These are phyloP conservation scores for Drosophila baimaii DNA, from an alignment of 1,140 invertebrate genomes.

Conservation along the genomic window DNA sequence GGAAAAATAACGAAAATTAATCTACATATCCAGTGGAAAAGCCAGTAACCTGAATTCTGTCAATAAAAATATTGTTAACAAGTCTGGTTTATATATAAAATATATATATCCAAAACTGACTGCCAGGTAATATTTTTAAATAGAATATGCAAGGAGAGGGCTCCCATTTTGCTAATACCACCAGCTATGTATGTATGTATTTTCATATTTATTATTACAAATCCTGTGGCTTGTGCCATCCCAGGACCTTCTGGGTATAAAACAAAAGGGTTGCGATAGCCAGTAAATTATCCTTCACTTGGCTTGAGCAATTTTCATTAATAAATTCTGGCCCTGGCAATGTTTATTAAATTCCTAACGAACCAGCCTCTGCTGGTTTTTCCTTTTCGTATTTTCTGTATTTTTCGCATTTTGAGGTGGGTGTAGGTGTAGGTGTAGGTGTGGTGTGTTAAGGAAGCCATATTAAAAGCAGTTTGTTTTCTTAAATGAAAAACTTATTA, in stretches of 20 bases:
- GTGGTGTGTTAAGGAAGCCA: too few species aligned
- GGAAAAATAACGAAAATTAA: neutral
- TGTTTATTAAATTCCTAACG: conserved; percentile 14
- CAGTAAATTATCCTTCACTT: neutral
- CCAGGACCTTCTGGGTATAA: accelerated
- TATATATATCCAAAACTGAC: conserved; percentile 7
- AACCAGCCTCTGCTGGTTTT: neutral
- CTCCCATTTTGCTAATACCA: too few species aligned
- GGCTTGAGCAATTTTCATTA: conserved; percentile 6
- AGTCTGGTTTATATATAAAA: conserved; percentile 12
- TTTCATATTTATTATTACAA: neutral
- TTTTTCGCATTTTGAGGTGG: neutral
- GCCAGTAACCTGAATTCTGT: conserved; percentile 14
- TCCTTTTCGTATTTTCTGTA: neutral
- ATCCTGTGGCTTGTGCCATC: neutral
- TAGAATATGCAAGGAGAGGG: too few species aligned
- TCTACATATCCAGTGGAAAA: neutral
- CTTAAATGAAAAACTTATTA: too few species aligned
- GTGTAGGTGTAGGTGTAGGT: neutral
- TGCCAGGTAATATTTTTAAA: neutral
- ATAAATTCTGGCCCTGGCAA: neutral
- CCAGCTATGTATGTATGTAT: too few species aligned
- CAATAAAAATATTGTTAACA: conserved; percentile 12
- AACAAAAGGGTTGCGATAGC: neutral
- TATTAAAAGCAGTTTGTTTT: too few species aligned